phyloP scores from a whole-genome alignment of 1,140 invertebrate species.

The Bombus affinis region DNA sequence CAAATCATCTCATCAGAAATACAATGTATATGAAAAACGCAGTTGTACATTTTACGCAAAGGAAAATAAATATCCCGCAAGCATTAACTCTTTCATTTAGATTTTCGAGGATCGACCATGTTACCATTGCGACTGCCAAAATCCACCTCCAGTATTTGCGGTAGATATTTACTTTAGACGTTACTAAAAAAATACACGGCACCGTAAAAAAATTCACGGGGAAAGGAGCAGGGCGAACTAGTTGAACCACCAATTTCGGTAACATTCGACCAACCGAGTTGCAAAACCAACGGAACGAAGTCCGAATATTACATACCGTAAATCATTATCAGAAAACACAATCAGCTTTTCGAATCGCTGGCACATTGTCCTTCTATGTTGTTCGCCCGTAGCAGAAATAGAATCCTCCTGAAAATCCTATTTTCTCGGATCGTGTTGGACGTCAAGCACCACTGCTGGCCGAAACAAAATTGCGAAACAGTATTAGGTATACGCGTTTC shows the following conservation, averaged over 20 bases:
- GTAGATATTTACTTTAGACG: constrained; percentile 3
- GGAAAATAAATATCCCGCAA: neutral
- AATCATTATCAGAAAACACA: constrained; percentile 30
- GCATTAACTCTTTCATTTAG: neutral
- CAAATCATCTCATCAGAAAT: neutral
- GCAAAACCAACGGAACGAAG: neutral
- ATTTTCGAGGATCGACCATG: neutral
- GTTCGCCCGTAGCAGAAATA: neutral
- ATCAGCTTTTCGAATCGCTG: neutral
- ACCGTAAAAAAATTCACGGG: neutral
- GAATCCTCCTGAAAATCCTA: constrained; percentile 12
- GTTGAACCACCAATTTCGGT: neutral
- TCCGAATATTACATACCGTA: constrained; percentile 3
- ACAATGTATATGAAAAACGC: neutral
- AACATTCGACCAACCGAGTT: neutral
- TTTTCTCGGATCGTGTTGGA: neutral
- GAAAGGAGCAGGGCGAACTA: neutral
- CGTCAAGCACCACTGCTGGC: neutral
- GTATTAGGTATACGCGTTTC: neutral
- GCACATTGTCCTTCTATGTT: neutral
- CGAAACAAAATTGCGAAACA: neutral
- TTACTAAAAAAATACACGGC: neutral
- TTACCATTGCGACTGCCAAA: neutral
- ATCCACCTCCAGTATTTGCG: neutral
- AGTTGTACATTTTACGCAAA: neutral